Percentiles rank a stretch among this genome's conserved stretches.
These are phyloP conservation scores for Octopus bimaculoides DNA, from an alignment of 1,140 invertebrate species.

Conservation along the genomic window DNA sequence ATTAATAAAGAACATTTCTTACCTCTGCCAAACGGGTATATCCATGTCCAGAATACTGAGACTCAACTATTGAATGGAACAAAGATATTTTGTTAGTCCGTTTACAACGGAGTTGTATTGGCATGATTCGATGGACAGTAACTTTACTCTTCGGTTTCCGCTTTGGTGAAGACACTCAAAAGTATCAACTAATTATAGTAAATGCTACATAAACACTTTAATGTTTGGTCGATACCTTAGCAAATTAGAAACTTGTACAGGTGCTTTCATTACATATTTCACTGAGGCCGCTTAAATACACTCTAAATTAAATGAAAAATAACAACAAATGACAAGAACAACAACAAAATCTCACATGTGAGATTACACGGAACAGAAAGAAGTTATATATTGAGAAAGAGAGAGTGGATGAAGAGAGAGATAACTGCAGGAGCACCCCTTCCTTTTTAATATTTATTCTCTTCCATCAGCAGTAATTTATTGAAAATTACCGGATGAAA, in stretches of 20 bases:
- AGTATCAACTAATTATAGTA: not conserved
- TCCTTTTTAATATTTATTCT: too few species aligned
- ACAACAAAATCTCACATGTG: too few species aligned
- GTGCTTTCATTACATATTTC: not conserved
- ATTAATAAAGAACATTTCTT: not conserved
- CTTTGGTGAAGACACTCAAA: not conserved
- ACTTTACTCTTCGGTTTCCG: not conserved
- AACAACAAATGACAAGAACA: not conserved
- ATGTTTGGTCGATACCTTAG: not conserved
- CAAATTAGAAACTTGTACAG: not conserved
- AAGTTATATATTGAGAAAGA: too few species aligned
- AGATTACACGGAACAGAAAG: too few species aligned
- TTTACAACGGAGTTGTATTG: not conserved
- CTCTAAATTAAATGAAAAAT: not conserved
- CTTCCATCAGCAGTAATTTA: too few species aligned
- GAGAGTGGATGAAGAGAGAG: too few species aligned
- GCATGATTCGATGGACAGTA: not conserved
- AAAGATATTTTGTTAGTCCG: not conserved
- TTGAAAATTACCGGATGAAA: too few species aligned
- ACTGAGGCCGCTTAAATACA: not conserved
- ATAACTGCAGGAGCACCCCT: too few species aligned
- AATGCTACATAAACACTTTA: not conserved
- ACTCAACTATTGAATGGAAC: not conserved
- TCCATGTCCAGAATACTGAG: not conserved
- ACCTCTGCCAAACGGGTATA: conserved; percentile 8